Base-by-base conservation (phyloP, 1,140 invertebrate species). In the Thaumetopoea pityocampa region DNA sequence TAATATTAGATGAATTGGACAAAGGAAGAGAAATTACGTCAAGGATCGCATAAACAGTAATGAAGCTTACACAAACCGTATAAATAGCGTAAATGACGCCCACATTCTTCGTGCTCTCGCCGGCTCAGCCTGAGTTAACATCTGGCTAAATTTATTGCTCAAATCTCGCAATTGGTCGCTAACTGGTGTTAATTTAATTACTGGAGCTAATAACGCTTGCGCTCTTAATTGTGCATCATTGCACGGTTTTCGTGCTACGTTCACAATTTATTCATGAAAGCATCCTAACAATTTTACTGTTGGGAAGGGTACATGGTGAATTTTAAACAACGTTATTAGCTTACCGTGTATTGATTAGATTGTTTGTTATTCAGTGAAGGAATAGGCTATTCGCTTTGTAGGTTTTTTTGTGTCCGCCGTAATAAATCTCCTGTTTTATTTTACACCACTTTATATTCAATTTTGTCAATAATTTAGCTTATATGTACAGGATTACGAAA, bases 111-210 rank as follows among this genome's bases (percentile, higher is more conserved):
- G n/a, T n/a, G 41, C 36, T 14, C 33, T 36, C 43, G 16, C 7
- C 14, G n/a, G 19, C 17, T 28, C 18, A n/a, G 12, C 37, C 24
- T 15, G 16, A 41, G 17, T 47, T 28, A 55, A 43, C 64, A 66
- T 64, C 56, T 69, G 53, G 30, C 41, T 41, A 37, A 53, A 65
- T 64, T 68, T 63, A 67, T 61, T 50, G 60, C 71, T 61, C 61
- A 71, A 76, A 76, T 76, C 71, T 69, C 60, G 54, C 63, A 77
- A 73, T 64, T 73, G 62, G 59, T 55, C 53, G 53, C 44, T 62
- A 69, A 73, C 42, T 64, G 53, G 63, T 57, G 66, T 67, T 77
- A 73, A 77, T 77, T 73, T 52, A 73, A 73, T 72, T 53, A 63
- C 34, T 55, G 49, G 20, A 38, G 28, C 43, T 48, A 51, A 54